These are phyloP conservation scores for Ochropacha duplaris DNA, from an alignment of 2,888 invertebrate species.

Conservation along the genomic window DNA sequence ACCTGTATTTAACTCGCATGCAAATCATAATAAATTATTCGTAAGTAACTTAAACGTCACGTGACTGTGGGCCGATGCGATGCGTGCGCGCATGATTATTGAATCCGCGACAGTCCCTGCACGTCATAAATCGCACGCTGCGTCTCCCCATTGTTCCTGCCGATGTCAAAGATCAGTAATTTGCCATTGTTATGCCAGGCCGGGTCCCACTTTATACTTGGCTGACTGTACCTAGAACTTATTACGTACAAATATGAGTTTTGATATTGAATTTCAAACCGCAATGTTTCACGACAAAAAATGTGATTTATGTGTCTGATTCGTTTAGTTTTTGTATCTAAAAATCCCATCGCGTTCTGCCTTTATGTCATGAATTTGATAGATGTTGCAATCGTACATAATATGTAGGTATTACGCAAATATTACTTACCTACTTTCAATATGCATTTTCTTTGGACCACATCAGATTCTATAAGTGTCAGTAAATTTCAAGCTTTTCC, in stretches of 20 bases:
- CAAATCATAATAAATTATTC: slow-evolving; percentile 44
- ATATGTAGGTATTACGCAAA: slow-evolving; percentile 16
- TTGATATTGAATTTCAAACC: slow-evolving; percentile 39
- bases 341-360: slow-evolving; percentile 17
- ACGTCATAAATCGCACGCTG: slow-evolving; percentile 58
- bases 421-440: not conserved
- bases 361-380: not conserved
- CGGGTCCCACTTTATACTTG: slow-evolving; percentile 21
- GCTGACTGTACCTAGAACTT: slow-evolving; percentile 11
- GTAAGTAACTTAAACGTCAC: slow-evolving; percentile 38
- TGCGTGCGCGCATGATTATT: slow-evolving; percentile 50
- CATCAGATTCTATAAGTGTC: slow-evolving; percentile 3
- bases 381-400: slow-evolving; percentile 15
- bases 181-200: slow-evolving; percentile 70
- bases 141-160: slow-evolving; percentile 72
- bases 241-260: slow-evolving; percentile 18
- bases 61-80: slow-evolving; percentile 44
- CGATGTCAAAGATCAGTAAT: slow-evolving; percentile 81
- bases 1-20: slow-evolving; percentile 41
- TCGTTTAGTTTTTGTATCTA: slow-evolving; percentile 34
- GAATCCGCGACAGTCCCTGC: slow-evolving; percentile 57
- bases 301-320: slow-evolving; percentile 43
- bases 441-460: not conserved
- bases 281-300: slow-evolving; percentile 37
- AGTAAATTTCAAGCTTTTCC: slow-evolving; percentile 3